Evolutionary conservation across 2,888 invertebrate species (phyloP).

Genomic region (Torymus aiolomorphi): DNA sequence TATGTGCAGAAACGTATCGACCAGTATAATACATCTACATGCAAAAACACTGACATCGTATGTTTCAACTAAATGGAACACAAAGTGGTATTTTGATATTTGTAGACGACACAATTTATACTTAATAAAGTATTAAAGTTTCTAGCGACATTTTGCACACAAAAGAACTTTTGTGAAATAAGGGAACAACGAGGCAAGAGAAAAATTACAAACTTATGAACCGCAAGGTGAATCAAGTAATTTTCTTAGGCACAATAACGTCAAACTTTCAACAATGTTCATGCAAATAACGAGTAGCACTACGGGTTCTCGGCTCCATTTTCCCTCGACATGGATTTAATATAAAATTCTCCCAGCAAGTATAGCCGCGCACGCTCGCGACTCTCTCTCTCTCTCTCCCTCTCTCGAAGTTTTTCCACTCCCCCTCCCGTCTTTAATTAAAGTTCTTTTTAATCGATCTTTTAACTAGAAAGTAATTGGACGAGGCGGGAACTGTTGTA

Average conservation of each 20-base stretch:
- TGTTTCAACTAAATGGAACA: too few relatives aligned
- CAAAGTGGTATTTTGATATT: too few relatives aligned
- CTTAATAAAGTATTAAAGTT: too few relatives aligned
- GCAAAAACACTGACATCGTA: too few relatives aligned
- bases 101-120: too few relatives aligned
- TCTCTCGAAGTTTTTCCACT: too few relatives aligned
- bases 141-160: too few relatives aligned
- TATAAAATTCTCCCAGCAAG: constrained; percentile 15
- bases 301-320: neutral
- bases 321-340: constrained; percentile 6
- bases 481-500: constrained; percentile 17
- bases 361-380: neutral
- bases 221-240: neutral
- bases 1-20: too few relatives aligned
- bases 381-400: too few relatives aligned
- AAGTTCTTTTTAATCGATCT: constrained; percentile 52
- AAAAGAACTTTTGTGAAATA: too few relatives aligned
- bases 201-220: neutral
- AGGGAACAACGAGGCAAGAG: too few relatives aligned
- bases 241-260: neutral
- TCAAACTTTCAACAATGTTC: neutral
- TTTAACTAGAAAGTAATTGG: constrained; percentile 51
- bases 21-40: too few relatives aligned
- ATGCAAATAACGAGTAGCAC: neutral
- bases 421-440: constrained; percentile 33